phyloP scores from a whole-genome alignment of 2,113 vertebrate species.

The Chloroceryle aenea region DNA sequence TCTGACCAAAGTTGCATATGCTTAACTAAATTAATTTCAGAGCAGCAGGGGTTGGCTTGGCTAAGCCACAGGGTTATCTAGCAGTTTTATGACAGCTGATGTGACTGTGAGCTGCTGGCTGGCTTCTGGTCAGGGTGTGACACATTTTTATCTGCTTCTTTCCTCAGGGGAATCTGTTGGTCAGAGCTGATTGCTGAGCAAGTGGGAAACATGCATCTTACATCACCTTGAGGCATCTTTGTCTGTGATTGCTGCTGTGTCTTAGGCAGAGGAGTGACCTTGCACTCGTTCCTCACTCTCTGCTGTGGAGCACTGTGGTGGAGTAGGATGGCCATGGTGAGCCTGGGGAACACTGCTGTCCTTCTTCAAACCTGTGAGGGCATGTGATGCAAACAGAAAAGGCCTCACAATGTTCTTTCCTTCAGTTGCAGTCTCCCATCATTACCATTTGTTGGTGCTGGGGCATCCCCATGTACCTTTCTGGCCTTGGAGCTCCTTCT shows the following conservation, averaged over 20 bases:
- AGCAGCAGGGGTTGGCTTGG: background rate
- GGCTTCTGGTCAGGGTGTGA: constrained; percentile 1
- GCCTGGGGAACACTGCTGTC: background rate
- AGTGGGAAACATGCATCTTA: background rate
- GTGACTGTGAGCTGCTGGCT: background rate
- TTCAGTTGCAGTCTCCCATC: background rate
- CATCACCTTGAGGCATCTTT: background rate
- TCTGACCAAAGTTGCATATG: background rate
- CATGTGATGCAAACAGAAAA: accelerated
- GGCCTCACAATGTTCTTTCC: background rate
- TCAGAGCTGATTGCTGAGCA: background rate
- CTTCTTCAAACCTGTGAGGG: background rate
- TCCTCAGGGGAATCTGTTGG: background rate
- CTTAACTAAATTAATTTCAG: background rate
- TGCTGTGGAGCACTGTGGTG: background rate
- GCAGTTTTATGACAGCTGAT: background rate
- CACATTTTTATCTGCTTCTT: background rate
- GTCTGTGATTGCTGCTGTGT: background rate
- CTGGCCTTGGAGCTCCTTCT: background rate
- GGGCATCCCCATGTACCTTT: background rate
- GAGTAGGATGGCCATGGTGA: background rate
- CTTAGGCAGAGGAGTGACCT: background rate
- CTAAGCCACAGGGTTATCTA: background rate
- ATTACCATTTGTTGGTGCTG: background rate
- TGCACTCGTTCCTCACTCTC: background rate